Conservation (phyloP, 2,113 vertebrate species). For the Capreolus pygargus region DNA sequence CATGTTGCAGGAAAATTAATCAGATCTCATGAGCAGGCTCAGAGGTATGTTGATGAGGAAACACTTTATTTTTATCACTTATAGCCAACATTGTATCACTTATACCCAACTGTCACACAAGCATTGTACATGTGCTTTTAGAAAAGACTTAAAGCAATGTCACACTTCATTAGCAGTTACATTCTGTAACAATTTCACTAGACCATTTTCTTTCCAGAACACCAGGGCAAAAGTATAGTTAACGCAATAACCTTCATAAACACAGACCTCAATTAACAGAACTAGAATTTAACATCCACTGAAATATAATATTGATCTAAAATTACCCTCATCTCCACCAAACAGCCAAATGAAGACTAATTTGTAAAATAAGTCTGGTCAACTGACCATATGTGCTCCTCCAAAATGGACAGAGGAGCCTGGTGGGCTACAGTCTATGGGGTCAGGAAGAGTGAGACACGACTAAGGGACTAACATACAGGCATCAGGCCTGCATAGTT, state of each 20-base stretch:
- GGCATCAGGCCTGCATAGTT: too few relatives aligned
- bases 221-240: neutral
- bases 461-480: neutral
- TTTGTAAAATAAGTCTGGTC: neutral
- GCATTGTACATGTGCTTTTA: neutral
- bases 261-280: neutral
- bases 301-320: neutral
- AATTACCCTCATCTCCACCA: too few relatives aligned
- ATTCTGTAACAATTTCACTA: neutral
- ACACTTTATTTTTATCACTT: neutral
- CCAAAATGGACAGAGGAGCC: neutral
- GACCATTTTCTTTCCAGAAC: neutral
- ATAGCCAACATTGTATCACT: neutral
- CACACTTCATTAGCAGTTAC: neutral
- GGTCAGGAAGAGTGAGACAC: neutral
- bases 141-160: neutral
- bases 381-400: neutral
- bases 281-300: neutral
- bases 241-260: neutral
- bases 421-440: neutral
- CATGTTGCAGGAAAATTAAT: neutral
- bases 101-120: neutral
- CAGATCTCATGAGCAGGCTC: neutral
- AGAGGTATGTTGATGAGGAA: neutral
- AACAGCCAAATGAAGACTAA: neutral